Percentiles rank a stretch among this genome's conserved stretches.
phyloP scores from a whole-genome alignment of 2,888 invertebrate genomes.

The Epirrita christyi region DNA sequence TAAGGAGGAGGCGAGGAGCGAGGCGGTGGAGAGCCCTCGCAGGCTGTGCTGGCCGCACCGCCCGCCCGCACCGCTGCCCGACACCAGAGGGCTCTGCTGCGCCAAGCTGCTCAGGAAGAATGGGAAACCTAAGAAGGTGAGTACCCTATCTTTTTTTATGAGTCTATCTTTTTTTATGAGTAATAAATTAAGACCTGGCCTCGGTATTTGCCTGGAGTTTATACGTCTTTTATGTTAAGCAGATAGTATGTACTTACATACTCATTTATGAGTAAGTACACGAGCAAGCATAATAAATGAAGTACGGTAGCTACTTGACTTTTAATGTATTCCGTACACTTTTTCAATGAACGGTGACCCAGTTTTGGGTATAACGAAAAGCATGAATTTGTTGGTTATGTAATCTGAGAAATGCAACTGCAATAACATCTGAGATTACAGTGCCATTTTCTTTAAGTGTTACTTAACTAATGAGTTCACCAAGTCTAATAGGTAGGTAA shows the following conservation, averaged over 20 bases:
- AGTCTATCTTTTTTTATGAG: constrained; percentile 17
- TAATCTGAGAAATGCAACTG: constrained; percentile 15
- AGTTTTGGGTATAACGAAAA: background rate
- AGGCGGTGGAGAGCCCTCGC: constrained; percentile 68
- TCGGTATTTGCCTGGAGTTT: background rate
- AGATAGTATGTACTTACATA: background rate
- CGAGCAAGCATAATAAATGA: background rate
- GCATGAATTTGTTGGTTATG: background rate
- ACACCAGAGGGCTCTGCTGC: constrained; percentile 93
- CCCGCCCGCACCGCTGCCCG: constrained; percentile 83
- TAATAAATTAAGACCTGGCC: background rate
- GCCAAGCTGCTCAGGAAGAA: constrained; percentile 92
- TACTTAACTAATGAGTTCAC: constrained; percentile 22
- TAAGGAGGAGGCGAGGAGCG: constrained; percentile 76
- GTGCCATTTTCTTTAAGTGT: constrained; percentile 21
- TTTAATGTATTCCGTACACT: background rate
- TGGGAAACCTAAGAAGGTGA: constrained; percentile 92
- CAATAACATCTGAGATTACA: background rate
- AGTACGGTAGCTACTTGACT: background rate
- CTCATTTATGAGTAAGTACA: background rate
- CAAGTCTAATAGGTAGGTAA: constrained; percentile 26
- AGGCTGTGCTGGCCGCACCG: constrained; percentile 74
- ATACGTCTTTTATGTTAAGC: background rate
- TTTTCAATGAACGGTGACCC: constrained; percentile 17
- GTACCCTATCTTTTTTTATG: constrained; percentile 32